phyloP scores from a whole-genome alignment of 2,888 invertebrate genomes.

The Lobophora halterata region DNA sequence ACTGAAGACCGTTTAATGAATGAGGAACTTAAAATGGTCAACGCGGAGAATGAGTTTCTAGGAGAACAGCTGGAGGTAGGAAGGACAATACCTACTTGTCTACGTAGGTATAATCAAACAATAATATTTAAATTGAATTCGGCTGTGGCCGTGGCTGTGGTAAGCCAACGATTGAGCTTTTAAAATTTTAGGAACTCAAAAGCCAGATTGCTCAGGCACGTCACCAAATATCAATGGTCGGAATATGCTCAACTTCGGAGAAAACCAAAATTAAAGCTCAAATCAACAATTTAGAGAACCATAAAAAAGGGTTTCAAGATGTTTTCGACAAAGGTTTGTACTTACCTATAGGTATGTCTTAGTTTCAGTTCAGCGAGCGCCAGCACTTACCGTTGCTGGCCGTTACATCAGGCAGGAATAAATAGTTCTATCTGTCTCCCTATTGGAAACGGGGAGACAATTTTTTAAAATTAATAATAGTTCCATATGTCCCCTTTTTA shows the following conservation, averaged over 20 bases:
- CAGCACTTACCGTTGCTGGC: too few relatives aligned
- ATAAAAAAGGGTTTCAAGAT: slow-evolving; percentile 46
- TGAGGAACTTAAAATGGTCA: slow-evolving; percentile 46
- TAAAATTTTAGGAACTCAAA: slow-evolving; percentile 44
- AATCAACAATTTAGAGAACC: slow-evolving; percentile 39
- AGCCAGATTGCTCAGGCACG: slow-evolving; percentile 45
- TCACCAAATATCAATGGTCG: slow-evolving; percentile 53
- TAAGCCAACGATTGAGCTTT: too few relatives aligned
- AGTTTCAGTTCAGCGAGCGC: too few relatives aligned
- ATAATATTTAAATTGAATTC: too few relatives aligned
- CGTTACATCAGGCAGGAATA: too few relatives aligned
- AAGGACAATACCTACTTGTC: slow-evolving; percentile 2
- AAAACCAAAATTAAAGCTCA: slow-evolving; percentile 49
- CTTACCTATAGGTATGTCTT: too few relatives aligned
- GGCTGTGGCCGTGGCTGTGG: too few relatives aligned
- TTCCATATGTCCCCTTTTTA: too few relatives aligned
- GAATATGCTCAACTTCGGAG: slow-evolving; percentile 57
- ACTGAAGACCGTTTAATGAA: slow-evolving; percentile 43
- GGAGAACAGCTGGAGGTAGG: slow-evolving; percentile 53
- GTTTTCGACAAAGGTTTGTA: slow-evolving; percentile 50
- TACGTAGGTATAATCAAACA: too few relatives aligned
- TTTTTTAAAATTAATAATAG: too few relatives aligned
- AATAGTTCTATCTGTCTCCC: too few relatives aligned
- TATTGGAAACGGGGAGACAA: too few relatives aligned
- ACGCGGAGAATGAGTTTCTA: slow-evolving; percentile 46